Conservation (phyloP, 2,888 invertebrate genomes). For the Bursaphelenchus okinawaensis region DNA sequence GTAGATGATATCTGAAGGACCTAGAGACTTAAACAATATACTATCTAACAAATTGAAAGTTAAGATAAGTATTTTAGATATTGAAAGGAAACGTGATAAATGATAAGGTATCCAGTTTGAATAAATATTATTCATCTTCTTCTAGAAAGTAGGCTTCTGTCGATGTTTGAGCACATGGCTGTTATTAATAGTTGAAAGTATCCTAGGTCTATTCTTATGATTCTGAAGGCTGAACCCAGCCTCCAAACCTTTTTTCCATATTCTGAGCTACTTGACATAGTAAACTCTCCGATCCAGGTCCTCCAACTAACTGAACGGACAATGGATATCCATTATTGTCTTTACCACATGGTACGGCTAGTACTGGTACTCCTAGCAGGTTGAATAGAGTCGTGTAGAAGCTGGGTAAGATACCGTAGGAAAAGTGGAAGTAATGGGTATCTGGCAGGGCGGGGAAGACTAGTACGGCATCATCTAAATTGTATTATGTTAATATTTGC, state of each 20-base stretch:
- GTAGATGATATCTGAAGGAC: too few relatives aligned
- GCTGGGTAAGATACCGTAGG: not conserved
- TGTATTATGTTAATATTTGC: too few relatives aligned
- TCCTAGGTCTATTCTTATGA: too few relatives aligned
- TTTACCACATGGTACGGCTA: not conserved
- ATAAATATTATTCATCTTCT: too few relatives aligned
- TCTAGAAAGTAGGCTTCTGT: too few relatives aligned
- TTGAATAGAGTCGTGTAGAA: not conserved
- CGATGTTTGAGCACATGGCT: too few relatives aligned
- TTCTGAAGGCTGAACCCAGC: not conserved
- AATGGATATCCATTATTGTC: not conserved
- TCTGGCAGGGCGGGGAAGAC: not conserved
- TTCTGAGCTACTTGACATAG: not conserved
- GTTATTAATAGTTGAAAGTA: too few relatives aligned
- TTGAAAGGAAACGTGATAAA: too few relatives aligned
- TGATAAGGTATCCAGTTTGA: too few relatives aligned
- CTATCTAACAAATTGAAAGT: too few relatives aligned
- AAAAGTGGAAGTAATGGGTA: not conserved
- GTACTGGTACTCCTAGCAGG: not conserved
- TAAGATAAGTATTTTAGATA: too few relatives aligned
- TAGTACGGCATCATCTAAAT: not conserved
- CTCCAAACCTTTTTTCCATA: not conserved
- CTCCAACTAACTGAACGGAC: not conserved
- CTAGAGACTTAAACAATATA: too few relatives aligned
- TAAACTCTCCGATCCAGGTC: not conserved